Evolutionary conservation across 2,888 invertebrate genomes (phyloP), one percentile per base, ranked within the genome.

Genomic region (Chironomus riparius): DNA sequence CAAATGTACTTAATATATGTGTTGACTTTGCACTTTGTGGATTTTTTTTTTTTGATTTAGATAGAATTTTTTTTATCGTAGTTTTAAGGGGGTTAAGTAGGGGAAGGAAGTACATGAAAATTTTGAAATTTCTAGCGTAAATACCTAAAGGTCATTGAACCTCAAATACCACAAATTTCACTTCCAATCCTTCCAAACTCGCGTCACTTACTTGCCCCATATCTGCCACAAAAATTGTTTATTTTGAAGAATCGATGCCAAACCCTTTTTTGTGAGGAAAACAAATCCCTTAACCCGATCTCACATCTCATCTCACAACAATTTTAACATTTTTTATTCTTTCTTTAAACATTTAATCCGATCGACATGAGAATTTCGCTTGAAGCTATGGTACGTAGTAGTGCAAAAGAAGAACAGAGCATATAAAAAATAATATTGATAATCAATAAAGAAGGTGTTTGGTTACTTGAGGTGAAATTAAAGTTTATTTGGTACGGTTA

Each of bases 401-500:
- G 18, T 62, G 18, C 7, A 21, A 62, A 10, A 21, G 21, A n/a
- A 18, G 22, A 21, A 22, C n/a, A 62, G 62, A 62, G 5, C 4
- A 24, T 24, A 21, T 15, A 22, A 62, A 62, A 22, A 22, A 38
- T 38, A 12, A 10, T 21, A 22, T 22, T 22, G 62, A 62, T 62
- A 18, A 62, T 62, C 18, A 18, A 62, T 15, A 72, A 61, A 56
- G 28, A 38, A 72, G 72, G 72, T 72, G 56, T 61, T 72, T 28
- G 72, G 24, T 72, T 72, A 28, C 72, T 28, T 38, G 72, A 61
- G 56, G 72, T 72, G 72, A 61, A 72, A 72, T 61, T 72, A 21
- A 28, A 56, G 22, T 21, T 15, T 28, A 47, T 61, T 28, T 62
- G 21, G 62, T n/a, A 22, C 22, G 18, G 24, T 18, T 28, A 48